These are phyloP conservation scores for Boleophthalmus pectinirostris DNA, from an alignment of 2,113 vertebrate species.

Conservation along the genomic window DNA sequence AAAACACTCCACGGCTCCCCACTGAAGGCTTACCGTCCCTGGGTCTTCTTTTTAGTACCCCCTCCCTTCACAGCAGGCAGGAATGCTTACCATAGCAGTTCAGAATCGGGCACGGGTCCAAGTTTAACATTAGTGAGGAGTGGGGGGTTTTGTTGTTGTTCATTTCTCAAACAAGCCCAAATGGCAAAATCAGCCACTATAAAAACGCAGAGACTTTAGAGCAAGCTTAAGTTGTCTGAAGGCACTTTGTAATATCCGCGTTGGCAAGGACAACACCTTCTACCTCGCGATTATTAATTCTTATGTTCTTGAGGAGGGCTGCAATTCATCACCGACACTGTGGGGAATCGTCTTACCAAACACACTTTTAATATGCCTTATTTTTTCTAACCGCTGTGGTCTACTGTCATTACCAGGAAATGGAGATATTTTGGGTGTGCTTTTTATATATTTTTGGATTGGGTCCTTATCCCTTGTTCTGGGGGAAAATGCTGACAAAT, in stretches of 20 bases:
- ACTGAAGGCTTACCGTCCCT: slow-evolving; percentile 50
- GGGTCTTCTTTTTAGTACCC: slow-evolving; percentile 1
- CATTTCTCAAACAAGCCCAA: slow-evolving; percentile 23
- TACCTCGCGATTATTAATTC: slow-evolving; percentile 60
- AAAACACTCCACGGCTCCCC: slow-evolving; percentile 56
- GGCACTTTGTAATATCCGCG: slow-evolving; percentile 24
- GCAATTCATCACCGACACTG: slow-evolving; percentile 53
- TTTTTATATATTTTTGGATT: slow-evolving; percentile 60
- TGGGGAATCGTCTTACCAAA: slow-evolving; percentile 32
- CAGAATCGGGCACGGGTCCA: slow-evolving; percentile 63
- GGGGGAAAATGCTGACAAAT: slow-evolving; percentile 63
- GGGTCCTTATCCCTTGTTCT: slow-evolving; percentile 59
- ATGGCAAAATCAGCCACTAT: slow-evolving; percentile 23
- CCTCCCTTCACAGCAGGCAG: slow-evolving; percentile 19
- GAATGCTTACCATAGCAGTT: slow-evolving; percentile 64
- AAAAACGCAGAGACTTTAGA: slow-evolving; percentile 26
- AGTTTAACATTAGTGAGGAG: slow-evolving; percentile 65
- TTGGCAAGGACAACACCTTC: slow-evolving; percentile 55
- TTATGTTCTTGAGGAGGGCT: slow-evolving; percentile 47
- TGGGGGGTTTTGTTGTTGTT: slow-evolving; percentile 38
- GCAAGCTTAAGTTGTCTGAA: slow-evolving; percentile 25
- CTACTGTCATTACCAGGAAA: slow-evolving; percentile 62
- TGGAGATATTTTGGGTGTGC: slow-evolving; percentile 54
- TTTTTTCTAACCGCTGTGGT: slow-evolving; percentile 30
- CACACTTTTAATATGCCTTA: slow-evolving; percentile 8